Evolutionary conservation across 2,113 vertebrate genomes (phyloP).

Genomic region (Suncus etruscus): DNA sequence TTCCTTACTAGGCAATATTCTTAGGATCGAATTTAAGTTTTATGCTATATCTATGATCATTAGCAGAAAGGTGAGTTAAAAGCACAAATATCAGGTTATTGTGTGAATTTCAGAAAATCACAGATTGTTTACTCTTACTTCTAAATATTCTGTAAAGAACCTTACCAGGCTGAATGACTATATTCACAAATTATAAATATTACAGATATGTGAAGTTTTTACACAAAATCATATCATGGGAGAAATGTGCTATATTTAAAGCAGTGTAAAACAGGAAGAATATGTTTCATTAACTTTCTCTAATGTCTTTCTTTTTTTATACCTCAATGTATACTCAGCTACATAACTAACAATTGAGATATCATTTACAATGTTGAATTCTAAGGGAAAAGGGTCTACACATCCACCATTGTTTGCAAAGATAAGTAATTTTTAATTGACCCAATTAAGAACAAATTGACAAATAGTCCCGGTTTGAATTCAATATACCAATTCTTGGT

Average conservation of each 20-base stretch:
- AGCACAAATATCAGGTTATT: background rate
- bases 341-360: background rate
- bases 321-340: background rate
- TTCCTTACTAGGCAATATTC: background rate
- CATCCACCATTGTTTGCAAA: background rate
- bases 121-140: conserved; percentile 17
- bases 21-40: conserved; percentile 11
- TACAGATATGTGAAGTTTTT: conserved; percentile 26
- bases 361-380: conserved; percentile 38
- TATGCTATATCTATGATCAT: background rate
- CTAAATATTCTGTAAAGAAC: conserved; percentile 38
- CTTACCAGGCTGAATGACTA: background rate
- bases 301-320: conserved; percentile 2
- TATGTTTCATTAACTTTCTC: background rate
- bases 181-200: too few species aligned
- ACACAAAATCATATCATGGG: background rate
- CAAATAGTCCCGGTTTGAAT: conserved; percentile 31
- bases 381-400: conserved; percentile 22
- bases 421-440: conserved; percentile 22
- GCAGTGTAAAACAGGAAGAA: background rate
- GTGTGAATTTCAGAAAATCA: background rate
- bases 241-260: conserved; percentile 1
- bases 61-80: conserved; percentile 29
- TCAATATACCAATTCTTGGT: conserved; percentile 37
- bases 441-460: conserved; percentile 20